These are phyloP conservation scores for Meliscaeva auricollis DNA, from an alignment of 2,888 invertebrate genomes.

Conservation along the genomic window DNA sequence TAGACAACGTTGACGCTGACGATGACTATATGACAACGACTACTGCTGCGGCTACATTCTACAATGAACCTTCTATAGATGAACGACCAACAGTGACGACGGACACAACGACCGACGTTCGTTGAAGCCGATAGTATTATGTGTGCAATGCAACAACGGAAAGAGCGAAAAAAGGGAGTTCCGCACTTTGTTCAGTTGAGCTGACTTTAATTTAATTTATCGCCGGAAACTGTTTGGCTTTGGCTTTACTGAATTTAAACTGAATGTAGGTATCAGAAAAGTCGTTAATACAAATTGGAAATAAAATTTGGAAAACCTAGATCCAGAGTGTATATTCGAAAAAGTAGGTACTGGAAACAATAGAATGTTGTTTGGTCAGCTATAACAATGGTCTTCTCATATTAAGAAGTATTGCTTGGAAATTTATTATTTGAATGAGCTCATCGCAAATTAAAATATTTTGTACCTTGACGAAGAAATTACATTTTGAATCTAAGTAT, in stretches of 20 bases:
- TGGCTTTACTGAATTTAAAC: conserved; percentile 15
- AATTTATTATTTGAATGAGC: too few relatives aligned
- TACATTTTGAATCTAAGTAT: too few relatives aligned
- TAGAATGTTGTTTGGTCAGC: too few relatives aligned
- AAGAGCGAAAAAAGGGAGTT: conserved; percentile 39
- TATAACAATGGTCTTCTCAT: too few relatives aligned
- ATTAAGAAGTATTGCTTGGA: too few relatives aligned
- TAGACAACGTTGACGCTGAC: conserved; percentile 38
- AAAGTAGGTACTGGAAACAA: too few relatives aligned
- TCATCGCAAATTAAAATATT: too few relatives aligned
- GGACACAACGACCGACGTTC: background rate
- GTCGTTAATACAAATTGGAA: background rate
- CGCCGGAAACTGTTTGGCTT: conserved; percentile 63
- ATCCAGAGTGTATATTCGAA: background rate
- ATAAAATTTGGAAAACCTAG: background rate
- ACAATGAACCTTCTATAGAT: background rate
- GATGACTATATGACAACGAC: conserved; percentile 5
- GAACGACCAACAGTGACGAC: conserved; percentile 15
- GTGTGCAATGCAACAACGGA: conserved; percentile 20
- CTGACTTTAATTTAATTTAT: conserved; percentile 72
- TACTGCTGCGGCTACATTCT: conserved; percentile 20
- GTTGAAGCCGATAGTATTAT: background rate
- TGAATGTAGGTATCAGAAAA: background rate
- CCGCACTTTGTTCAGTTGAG: conserved; percentile 39
- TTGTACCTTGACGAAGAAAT: too few relatives aligned